Percentiles rank a stretch among this genome's conserved stretches.
Evolutionary conservation across 1,140 invertebrate species (phyloP).

Genomic region (Calliphora vicina): DNA sequence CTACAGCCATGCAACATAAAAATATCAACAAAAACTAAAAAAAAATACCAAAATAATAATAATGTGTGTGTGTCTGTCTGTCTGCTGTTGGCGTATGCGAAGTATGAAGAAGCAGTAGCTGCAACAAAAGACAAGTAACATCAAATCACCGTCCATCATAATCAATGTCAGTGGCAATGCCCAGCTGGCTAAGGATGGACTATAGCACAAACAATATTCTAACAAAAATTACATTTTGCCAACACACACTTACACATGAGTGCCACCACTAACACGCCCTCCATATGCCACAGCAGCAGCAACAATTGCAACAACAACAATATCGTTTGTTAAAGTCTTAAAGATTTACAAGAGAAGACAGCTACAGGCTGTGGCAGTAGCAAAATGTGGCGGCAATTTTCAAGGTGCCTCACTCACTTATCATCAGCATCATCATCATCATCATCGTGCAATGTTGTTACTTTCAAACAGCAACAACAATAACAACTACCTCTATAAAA

Average conservation of each 20-base stretch:
- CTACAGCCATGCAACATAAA: neutral
- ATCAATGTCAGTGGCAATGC: slow-evolving; percentile 39
- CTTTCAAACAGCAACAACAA: neutral
- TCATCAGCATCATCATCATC: neutral
- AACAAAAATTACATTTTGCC: slow-evolving; percentile 10
- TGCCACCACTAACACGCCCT: neutral
- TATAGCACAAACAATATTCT: slow-evolving; percentile 4
- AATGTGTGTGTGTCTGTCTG: neutral
- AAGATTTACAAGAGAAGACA: slow-evolving; percentile 26
- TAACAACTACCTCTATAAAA: neutral
- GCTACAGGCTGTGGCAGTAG: slow-evolving; percentile 25
- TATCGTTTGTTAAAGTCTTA: neutral
- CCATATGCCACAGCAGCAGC: neutral
- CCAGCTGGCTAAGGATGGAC: slow-evolving; percentile 16
- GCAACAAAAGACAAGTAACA: slow-evolving; percentile 34
- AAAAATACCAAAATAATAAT: neutral
- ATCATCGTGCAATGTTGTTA: slow-evolving; percentile 3
- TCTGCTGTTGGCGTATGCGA: neutral
- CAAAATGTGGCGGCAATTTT: slow-evolving; percentile 35
- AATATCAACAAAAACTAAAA: slow-evolving; percentile 15
- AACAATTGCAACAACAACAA: neutral
- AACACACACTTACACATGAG: neutral
- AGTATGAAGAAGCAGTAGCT: slow-evolving; percentile 28
- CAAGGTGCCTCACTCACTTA: slow-evolving; percentile 30
- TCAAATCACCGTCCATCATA: slow-evolving; percentile 42